These are phyloP conservation scores for Dromius quadrimaculatus DNA, from an alignment of 2,888 invertebrate species.

Conservation along the genomic window DNA sequence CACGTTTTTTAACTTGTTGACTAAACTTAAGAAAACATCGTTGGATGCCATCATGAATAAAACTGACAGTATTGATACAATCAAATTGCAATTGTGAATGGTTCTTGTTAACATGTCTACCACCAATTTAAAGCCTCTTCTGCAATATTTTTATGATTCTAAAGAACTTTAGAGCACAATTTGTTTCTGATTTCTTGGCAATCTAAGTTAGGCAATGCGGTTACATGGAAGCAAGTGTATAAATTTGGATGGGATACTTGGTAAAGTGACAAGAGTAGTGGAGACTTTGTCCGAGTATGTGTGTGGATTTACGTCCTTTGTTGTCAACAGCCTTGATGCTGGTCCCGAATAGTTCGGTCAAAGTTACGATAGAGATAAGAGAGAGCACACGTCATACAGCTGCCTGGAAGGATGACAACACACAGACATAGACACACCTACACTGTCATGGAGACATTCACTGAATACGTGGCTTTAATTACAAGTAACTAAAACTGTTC, in stretches of 20 bases:
- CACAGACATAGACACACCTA: not conserved
- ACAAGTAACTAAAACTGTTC: conserved; percentile 21
- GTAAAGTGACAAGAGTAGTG: conserved; percentile 2
- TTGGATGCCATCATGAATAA: too few species aligned
- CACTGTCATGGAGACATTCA: not conserved
- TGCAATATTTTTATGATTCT: too few species aligned
- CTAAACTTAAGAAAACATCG: too few species aligned
- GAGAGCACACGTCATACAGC: conserved; percentile 34
- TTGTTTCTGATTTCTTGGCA: too few species aligned
- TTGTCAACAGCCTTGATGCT: conserved; percentile 35
- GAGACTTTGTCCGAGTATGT: not conserved
- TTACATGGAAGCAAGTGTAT: not conserved
- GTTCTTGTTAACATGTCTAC: too few species aligned
- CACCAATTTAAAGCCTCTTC: too few species aligned
- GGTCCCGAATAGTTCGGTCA: conserved; percentile 46
- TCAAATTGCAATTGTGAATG: too few species aligned
- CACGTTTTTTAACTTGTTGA: too few species aligned
- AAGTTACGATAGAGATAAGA: conserved; percentile 43
- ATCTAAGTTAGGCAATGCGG: too few species aligned
- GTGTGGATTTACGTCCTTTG: conserved; percentile 41
- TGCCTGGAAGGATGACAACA: conserved; percentile 29
- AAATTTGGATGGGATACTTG: not conserved
- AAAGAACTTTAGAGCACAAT: too few species aligned
- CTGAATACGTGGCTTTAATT: conserved; percentile 29
- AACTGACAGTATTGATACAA: too few species aligned